Percentiles rank a stretch among this genome's conserved stretches.
Conservation (phyloP, 2,113 vertebrate species). For the Varanus salvator region DNA sequence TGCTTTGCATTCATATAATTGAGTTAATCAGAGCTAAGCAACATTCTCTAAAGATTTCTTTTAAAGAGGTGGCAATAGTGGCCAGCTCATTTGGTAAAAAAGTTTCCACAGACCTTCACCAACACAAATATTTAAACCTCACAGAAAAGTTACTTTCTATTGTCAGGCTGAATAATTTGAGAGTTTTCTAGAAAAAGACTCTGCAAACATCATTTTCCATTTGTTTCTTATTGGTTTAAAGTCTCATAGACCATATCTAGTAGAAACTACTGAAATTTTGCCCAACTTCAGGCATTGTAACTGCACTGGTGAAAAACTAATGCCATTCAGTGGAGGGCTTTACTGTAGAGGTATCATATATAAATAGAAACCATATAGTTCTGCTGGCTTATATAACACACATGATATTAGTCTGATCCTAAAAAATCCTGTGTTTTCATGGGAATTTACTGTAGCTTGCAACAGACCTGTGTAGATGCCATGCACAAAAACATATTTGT, state of each 20-base stretch:
- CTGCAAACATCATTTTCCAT: neutral
- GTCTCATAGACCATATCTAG: neutral
- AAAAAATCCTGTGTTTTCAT: neutral
- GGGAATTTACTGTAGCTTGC: too few relatives aligned
- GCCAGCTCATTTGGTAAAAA: constrained; percentile 57
- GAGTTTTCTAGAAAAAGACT: constrained; percentile 28
- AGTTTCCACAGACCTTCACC: neutral
- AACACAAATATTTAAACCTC: neutral
- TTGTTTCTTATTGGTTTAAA: constrained; percentile 27
- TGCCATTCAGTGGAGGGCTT: neutral
- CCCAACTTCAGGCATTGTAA: neutral
- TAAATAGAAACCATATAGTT: neutral
- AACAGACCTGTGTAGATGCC: neutral
- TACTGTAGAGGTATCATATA: neutral
- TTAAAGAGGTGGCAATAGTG: constrained; percentile 48
- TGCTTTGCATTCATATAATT: constrained; percentile 82
- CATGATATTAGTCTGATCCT: neutral
- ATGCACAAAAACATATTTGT: neutral
- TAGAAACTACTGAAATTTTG: neutral
- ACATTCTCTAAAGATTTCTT: constrained; percentile 56
- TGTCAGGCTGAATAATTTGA: constrained; percentile 13
- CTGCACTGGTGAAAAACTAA: neutral
- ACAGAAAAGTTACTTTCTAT: neutral
- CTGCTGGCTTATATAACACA: neutral
- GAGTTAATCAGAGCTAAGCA: constrained; percentile 72